phyloP scores from a whole-genome alignment of 1,140 invertebrate genomes.

The Leptoteleia sp. region DNA sequence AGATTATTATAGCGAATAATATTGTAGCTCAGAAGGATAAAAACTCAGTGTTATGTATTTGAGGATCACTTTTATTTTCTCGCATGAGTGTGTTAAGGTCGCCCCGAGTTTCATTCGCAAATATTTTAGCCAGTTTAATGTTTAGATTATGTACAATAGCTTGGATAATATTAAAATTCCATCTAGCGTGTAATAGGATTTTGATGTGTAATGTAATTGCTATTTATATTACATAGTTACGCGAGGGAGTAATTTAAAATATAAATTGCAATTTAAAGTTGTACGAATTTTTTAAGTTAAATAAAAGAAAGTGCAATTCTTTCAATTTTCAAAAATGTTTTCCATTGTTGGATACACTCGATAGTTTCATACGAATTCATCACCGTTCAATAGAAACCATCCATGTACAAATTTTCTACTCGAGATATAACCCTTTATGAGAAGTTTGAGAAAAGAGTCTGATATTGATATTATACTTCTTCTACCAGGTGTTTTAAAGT shows the following conservation, averaged over 20 bases:
- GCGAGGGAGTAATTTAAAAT: too few species aligned
- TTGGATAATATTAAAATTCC: slow-evolving; percentile 19
- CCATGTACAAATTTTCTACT: slow-evolving; percentile 5
- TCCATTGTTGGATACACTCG: slow-evolving; percentile 4
- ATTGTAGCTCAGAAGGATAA: too few species aligned
- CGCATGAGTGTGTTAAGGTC: slow-evolving; percentile 18
- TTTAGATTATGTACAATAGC: slow-evolving; percentile 14
- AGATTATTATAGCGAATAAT: too few species aligned
- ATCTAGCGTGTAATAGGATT: not conserved
- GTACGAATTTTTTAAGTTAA: too few species aligned
- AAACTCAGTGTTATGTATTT: slow-evolving; percentile 14
- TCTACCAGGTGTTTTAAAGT: too few species aligned
- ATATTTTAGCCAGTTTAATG: slow-evolving; percentile 22
- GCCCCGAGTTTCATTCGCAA: slow-evolving; percentile 14
- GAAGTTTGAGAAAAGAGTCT: slow-evolving; percentile 25
- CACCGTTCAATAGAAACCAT: slow-evolving; percentile 17
- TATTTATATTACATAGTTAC: too few species aligned
- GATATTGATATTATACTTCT: too few species aligned
- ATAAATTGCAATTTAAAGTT: too few species aligned
- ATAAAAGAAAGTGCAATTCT: too few species aligned
- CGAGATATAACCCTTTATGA: not conserved
- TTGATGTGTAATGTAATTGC: not conserved
- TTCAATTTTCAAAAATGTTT: too few species aligned
- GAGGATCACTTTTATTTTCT: slow-evolving; percentile 27
- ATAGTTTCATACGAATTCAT: slow-evolving; percentile 42